Base-by-base conservation (phyloP, 2,888 invertebrate species). In the Diadegma fenestrale region DNA sequence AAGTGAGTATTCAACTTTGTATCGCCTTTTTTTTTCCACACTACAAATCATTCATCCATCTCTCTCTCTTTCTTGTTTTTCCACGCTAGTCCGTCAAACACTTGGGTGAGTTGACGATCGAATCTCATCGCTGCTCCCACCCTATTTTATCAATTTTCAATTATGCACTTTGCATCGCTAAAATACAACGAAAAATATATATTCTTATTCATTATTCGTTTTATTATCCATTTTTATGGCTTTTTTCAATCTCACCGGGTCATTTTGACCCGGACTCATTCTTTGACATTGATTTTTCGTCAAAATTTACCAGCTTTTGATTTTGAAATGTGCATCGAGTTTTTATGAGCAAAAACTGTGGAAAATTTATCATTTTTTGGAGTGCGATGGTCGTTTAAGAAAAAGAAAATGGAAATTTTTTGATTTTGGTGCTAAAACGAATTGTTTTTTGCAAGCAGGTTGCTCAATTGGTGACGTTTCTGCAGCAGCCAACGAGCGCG, bases 381-480 rank as follows among this genome's bases (percentile, higher is more conserved):
- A 37, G 10, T 48, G n/a, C 4, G 17, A 45, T 45, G 7, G 12
- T 10, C 7, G 12, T 43, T 43, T 43, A 12, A 2, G 10, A 10
- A 43, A 43, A 8, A 12, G 0, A 43, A 43, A 8, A 12, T 6
- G 8, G 10, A 43, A 43, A 43, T 10, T 43, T 43, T 43, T 43
- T 14, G 0, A 14, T 48, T n/a, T n/a, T 48, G 4, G 17, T 17
- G 5, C n/a, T n/a, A 4, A 5, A 75, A 41, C 22, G 33, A 77
- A 26, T 48, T 19, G 26, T 19, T 17, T 30, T 80, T 76, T 48
- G 17, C n/a, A 19, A 1, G 2, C 89, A 97, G 94, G 97, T 97
- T 90, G 96, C 96, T 72, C 97, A 97, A 89, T 94, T 97, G 83
- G 97, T 97, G 78, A 97, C 97, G 93, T 97, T 97, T 93, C 95